These are phyloP conservation scores for Microctenopoma stevenorrisi DNA, from an alignment of 2,797 vertebrate species.

Conservation along the genomic window DNA sequence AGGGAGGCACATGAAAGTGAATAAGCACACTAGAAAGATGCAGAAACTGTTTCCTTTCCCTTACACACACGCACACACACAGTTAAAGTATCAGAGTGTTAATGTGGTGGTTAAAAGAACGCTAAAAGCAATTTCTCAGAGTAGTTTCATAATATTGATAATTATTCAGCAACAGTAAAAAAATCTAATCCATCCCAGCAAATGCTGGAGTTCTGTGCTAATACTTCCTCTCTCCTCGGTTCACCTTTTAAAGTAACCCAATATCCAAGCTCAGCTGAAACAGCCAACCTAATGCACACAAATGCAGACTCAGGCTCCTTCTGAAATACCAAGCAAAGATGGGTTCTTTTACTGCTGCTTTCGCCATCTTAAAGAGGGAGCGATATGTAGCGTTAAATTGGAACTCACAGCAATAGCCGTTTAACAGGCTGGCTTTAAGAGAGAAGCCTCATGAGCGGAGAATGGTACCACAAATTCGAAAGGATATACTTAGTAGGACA, in stretches of 20 bases:
- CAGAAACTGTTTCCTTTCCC: slow-evolving; percentile 34
- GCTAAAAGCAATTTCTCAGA: slow-evolving; percentile 24
- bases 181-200: slow-evolving; percentile 32
- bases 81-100: slow-evolving; percentile 18
- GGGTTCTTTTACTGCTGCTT: slow-evolving; percentile 65
- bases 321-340: slow-evolving; percentile 59
- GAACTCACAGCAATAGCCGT: slow-evolving; percentile 71
- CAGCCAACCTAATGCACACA: slow-evolving; percentile 60
- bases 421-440: slow-evolving; percentile 70
- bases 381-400: slow-evolving; percentile 79
- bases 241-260: slow-evolving; percentile 58
- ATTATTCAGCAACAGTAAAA: slow-evolving; percentile 49
- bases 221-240: slow-evolving; percentile 44
- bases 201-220: slow-evolving; percentile 19
- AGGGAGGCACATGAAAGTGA: slow-evolving; percentile 36
- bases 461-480: slow-evolving; percentile 57
- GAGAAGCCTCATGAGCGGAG: slow-evolving; percentile 61
- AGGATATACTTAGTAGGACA: slow-evolving; percentile 30
- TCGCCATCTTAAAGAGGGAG: slow-evolving; percentile 61
- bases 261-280: slow-evolving; percentile 63
- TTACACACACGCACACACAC: slow-evolving; percentile 1
- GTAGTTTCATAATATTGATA: slow-evolving; percentile 37
- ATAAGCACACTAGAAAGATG: slow-evolving; percentile 25
- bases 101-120: slow-evolving; percentile 32
- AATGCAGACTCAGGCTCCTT: slow-evolving; percentile 64